Percentiles rank a stretch among this genome's conserved stretches.
Evolutionary conservation across 2,797 vertebrate species (phyloP).

Genomic region (Heteromormyrus szaboi): DNA sequence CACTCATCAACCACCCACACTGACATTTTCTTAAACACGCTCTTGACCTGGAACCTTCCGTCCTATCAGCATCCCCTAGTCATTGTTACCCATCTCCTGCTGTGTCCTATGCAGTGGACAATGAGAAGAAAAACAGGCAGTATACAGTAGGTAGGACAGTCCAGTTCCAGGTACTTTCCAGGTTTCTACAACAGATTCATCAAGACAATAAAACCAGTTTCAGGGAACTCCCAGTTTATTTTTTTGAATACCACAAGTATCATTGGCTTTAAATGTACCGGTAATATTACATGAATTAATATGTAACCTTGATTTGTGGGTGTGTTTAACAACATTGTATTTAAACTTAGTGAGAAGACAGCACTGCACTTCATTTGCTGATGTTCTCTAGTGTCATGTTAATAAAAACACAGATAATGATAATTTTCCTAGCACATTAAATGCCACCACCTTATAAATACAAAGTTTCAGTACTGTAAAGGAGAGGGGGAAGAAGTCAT

Average conservation of each 20-base stretch:
- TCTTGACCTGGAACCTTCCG: neutral
- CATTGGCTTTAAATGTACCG: neutral
- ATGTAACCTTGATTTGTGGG: neutral
- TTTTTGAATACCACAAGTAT: neutral
- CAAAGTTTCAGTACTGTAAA: neutral
- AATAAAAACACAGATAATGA: slow-evolving; percentile 3
- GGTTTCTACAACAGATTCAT: neutral
- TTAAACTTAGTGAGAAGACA: neutral
- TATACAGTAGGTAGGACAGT: neutral
- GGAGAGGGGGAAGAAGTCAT: neutral
- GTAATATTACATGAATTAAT: neutral
- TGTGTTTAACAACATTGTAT: neutral
- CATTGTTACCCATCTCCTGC: neutral
- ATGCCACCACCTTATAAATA: neutral
- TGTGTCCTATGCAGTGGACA: neutral
- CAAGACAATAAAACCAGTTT: neutral
- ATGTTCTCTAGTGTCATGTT: neutral
- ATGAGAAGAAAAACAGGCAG: neutral
- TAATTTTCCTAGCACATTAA: neutral
- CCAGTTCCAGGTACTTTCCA: neutral
- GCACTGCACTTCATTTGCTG: neutral
- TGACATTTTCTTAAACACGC: neutral
- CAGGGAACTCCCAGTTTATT: neutral
- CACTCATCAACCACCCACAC: neutral
- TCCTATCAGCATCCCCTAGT: neutral